These are phyloP conservation scores for Anoncus sp. DNA, from an alignment of 2,888 invertebrate genomes.

Conservation along the genomic window DNA sequence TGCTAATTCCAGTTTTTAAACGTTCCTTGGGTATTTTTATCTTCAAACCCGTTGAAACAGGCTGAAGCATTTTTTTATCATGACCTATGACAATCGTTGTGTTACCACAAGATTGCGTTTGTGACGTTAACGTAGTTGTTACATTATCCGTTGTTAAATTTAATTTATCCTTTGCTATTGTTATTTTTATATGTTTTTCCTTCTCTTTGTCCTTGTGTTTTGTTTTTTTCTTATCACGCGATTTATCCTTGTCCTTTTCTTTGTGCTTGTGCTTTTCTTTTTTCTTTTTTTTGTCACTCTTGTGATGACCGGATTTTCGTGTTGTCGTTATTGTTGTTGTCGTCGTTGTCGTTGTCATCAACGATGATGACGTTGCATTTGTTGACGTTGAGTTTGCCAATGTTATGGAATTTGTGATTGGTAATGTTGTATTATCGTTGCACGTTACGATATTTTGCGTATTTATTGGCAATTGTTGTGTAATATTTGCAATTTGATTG, in stretches of 20 bases:
- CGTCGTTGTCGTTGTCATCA: constrained; percentile 13
- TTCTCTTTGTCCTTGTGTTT: constrained; percentile 89
- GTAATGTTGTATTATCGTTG: constrained; percentile 47
- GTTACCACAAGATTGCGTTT: background rate
- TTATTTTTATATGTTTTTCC: constrained; percentile 88
- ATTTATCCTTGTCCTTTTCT: constrained; percentile 70
- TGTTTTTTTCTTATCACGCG: constrained; percentile 88
- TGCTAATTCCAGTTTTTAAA: constrained; percentile 83
- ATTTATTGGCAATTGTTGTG: background rate
- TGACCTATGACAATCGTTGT: constrained; percentile 49
- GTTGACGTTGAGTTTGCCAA: constrained; percentile 3
- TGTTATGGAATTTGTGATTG: too few species aligned
- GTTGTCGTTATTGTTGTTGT: constrained; percentile 48
- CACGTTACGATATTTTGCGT: background rate
- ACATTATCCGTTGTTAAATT: constrained; percentile 77
- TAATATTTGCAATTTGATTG: background rate
- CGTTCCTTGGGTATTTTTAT: constrained; percentile 93
- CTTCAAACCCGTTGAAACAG: constrained; percentile 85
- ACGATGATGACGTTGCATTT: constrained; percentile 18
- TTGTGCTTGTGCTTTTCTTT: constrained; percentile 87
- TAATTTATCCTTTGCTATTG: constrained; percentile 86
- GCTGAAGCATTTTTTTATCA: constrained; percentile 75
- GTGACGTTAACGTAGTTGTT: constrained; percentile 62
- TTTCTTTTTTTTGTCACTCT: constrained; percentile 89
- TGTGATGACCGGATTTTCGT: constrained; percentile 77